phyloP scores from a whole-genome alignment of 2,888 invertebrate genomes.

The Lamellibrachia satsuma region DNA sequence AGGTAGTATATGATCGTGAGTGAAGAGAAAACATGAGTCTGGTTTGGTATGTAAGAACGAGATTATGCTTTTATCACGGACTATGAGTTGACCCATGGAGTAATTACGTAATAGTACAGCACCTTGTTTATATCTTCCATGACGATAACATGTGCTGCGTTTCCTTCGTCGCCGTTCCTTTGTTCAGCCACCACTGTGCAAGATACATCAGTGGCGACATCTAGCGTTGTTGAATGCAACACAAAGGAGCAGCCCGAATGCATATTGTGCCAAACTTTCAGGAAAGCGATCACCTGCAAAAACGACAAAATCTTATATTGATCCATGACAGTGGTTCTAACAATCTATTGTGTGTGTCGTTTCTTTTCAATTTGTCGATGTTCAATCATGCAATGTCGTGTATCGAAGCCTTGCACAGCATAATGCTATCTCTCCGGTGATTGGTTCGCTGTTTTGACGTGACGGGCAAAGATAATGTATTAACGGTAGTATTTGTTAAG shows the following conservation, averaged over 20 bases:
- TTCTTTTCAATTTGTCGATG: not conserved
- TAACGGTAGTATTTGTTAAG: too few species aligned
- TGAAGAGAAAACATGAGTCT: too few species aligned
- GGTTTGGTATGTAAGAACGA: too few species aligned
- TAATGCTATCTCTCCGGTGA: not conserved
- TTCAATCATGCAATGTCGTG: not conserved
- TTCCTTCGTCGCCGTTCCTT: not conserved
- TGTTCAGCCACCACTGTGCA: not conserved
- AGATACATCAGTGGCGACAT: not conserved
- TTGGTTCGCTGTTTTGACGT: too few species aligned
- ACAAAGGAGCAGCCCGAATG: not conserved
- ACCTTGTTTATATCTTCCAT: not conserved
- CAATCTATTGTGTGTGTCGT: not conserved
- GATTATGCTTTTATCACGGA: too few species aligned
- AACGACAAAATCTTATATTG: not conserved
- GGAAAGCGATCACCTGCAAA: not conserved
- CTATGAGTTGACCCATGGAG: too few species aligned
- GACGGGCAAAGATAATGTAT: too few species aligned
- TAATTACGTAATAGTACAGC: not conserved
- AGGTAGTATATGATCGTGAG: too few species aligned
- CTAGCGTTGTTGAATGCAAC: not conserved
- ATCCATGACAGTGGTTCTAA: not conserved
- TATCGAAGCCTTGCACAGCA: not conserved
- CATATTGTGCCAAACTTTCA: slow-evolving; percentile 3
- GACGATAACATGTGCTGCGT: not conserved